Evolutionary conservation across 2,113 vertebrate genomes (phyloP).

Genomic region (Proterorhinus semilunaris): DNA sequence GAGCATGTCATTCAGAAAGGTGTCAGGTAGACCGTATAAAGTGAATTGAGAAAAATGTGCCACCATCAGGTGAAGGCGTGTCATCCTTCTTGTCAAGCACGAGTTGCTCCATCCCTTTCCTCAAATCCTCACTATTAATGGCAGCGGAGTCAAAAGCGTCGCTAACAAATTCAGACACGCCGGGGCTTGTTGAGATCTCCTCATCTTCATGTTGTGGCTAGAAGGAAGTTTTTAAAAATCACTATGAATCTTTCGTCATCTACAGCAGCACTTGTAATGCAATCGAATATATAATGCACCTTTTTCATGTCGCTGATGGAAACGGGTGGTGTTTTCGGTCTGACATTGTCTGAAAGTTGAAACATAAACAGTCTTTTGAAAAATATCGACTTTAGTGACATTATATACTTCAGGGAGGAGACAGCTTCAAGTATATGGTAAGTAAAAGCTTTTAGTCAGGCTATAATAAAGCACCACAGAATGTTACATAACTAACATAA

Average conservation of each 20-base stretch:
- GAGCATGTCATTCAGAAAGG: neutral
- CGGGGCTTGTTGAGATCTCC: conserved; percentile 94
- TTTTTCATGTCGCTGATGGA: conserved; percentile 84
- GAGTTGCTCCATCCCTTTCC: conserved; percentile 97
- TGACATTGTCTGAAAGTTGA: conserved; percentile 78
- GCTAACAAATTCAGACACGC: conserved; percentile 95
- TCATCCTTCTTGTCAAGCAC: conserved; percentile 90
- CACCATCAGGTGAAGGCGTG: conserved; percentile 78
- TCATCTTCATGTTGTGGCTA: conserved; percentile 79
- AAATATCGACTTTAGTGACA: neutral
- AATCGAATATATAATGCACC: conserved; percentile 37
- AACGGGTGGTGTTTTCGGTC: conserved; percentile 90
- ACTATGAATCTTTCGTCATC: neutral
- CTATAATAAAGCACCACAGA: too few species aligned
- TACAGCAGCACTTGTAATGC: too few species aligned
- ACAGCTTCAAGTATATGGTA: too few species aligned
- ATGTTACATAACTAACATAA: too few species aligned
- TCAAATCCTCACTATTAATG: conserved; percentile 91
- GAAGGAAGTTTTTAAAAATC: neutral
- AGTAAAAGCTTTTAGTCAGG: too few species aligned
- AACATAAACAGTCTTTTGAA: neutral
- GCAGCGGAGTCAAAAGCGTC: conserved; percentile 89
- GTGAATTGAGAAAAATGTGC: neutral
- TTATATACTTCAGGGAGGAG: too few species aligned
- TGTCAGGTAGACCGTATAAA: neutral